phyloP scores from a whole-genome alignment of 2,797 vertebrate genomes.

The Gallirallus australis region DNA sequence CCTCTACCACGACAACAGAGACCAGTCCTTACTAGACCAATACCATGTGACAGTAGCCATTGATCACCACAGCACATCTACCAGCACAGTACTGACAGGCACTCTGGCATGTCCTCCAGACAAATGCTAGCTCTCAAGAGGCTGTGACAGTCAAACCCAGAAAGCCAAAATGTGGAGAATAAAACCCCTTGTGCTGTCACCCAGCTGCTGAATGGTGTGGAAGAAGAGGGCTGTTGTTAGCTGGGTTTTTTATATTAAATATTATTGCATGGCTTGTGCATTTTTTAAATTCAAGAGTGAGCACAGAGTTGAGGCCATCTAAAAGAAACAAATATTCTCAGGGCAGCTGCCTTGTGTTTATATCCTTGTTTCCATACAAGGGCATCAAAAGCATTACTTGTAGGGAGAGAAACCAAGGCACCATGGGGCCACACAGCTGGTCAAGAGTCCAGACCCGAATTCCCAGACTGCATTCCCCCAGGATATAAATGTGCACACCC shows the following conservation, averaged over 20 bases:
- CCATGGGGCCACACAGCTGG: not conserved
- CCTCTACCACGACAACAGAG: not conserved
- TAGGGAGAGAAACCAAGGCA: not conserved
- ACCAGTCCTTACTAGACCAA: not conserved
- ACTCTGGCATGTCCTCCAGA: not conserved
- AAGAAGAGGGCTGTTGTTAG: not conserved
- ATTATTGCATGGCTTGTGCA: not conserved
- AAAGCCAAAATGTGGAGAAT: not conserved
- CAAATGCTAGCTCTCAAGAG: not conserved
- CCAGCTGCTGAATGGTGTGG: not conserved
- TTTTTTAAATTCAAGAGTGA: conserved; percentile 8
- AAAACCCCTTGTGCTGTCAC: not conserved
- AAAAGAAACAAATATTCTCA: not conserved
- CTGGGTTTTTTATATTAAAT: not conserved
- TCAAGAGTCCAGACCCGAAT: not conserved
- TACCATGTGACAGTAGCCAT: not conserved
- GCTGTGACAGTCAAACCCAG: not conserved
- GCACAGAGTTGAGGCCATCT: not conserved
- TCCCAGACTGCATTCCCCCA: not conserved
- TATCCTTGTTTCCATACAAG: not conserved
- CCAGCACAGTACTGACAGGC: not conserved
- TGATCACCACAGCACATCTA: not conserved
- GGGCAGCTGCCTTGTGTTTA: conserved; percentile 9
- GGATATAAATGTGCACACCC: not conserved
- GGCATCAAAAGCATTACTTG: not conserved